These are phyloP conservation scores for Drosophila pseudotalamancana DNA, from an alignment of 2,888 invertebrate genomes.

Conservation along the genomic window DNA sequence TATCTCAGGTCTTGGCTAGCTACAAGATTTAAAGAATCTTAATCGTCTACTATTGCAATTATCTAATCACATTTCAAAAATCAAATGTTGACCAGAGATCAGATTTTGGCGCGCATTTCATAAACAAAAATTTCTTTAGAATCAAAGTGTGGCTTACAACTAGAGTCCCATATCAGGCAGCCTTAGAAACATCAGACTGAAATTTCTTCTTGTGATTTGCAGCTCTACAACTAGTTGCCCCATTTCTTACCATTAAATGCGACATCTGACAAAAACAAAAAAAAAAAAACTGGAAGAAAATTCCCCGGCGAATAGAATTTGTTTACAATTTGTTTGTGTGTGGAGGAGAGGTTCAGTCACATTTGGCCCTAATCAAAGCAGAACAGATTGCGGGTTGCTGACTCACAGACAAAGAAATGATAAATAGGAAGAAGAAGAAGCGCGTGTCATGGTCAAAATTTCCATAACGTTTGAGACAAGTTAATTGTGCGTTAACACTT, in stretches of 20 bases:
- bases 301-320: conserved; percentile 36
- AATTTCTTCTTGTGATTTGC: neutral
- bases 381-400: conserved; percentile 56
- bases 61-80: no score
- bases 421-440: conserved; percentile 17
- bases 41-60: no score
- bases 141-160: no score
- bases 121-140: no score
- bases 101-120: no score
- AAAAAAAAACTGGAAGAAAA: neutral
- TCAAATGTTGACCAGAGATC: no score
- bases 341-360: conserved; percentile 60
- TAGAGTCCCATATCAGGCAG: no score
- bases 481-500: conserved; percentile 61
- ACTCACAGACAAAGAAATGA: conserved; percentile 38
- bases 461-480: conserved; percentile 60
- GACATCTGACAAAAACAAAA: neutral
- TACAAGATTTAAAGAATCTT: no score
- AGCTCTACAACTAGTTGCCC: conserved; percentile 14
- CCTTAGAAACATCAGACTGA: neutral
- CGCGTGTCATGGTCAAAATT: conserved; percentile 71
- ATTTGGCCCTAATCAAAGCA: conserved; percentile 74
- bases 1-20: no score
- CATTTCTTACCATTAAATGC: conserved; percentile 20
- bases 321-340: conserved; percentile 55